These are phyloP conservation scores for Vireo griseus DNA, from an alignment of 2,797 vertebrate genomes.

Conservation along the genomic window DNA sequence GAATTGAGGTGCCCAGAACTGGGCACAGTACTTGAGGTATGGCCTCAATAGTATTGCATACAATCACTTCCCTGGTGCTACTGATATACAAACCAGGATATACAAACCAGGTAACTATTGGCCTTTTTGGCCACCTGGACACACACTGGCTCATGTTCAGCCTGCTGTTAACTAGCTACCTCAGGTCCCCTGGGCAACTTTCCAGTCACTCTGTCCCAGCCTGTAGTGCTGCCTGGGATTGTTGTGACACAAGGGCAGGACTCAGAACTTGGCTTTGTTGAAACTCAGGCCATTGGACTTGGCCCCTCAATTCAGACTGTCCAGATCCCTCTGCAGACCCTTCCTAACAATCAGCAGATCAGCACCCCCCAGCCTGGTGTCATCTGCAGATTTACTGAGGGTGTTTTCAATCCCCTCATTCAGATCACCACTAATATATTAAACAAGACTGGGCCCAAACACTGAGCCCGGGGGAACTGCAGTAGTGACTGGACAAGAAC, in stretches of 20 bases:
- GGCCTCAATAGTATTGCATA: neutral
- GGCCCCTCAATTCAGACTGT: neutral
- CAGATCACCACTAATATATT: neutral
- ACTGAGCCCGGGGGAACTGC: neutral
- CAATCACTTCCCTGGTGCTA: neutral
- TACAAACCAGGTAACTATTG: no score
- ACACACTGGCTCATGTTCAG: neutral
- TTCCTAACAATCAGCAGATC: neutral
- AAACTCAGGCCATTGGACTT: neutral
- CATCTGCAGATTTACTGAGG: neutral
- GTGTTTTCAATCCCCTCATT: neutral
- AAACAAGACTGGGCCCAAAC: neutral
- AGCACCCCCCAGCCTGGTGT: rapidly evolving
- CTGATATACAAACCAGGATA: neutral
- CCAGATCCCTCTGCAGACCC: neutral
- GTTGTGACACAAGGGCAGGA: neutral
- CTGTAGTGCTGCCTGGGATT: no score
- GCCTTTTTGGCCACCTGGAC: neutral
- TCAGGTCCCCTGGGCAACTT: rapidly evolving
- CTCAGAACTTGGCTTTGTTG: rapidly evolving
- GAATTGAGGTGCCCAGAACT: neutral
- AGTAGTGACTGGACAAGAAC: no score
- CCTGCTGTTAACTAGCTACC: neutral
- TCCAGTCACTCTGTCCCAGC: neutral
- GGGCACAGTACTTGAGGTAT: neutral